A percentile compares a stretch with the other conserved stretches of the same genome.
phyloP scores from a whole-genome alignment of 2,797 vertebrate species.

The Menidia menidia region DNA sequence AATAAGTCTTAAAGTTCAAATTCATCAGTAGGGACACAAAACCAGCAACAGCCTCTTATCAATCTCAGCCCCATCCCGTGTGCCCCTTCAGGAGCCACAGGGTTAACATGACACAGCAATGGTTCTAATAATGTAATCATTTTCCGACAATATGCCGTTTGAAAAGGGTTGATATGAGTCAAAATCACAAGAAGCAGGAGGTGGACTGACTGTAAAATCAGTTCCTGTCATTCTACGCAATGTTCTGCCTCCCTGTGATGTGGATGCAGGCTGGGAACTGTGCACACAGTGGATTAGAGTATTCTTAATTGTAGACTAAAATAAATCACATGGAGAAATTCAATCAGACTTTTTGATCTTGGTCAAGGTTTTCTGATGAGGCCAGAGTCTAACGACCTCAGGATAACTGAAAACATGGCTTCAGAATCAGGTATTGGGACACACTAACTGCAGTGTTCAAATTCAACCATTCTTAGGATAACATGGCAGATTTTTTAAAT shows the following conservation, averaged over 20 bases:
- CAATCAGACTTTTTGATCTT: not conserved
- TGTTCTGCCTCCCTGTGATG: conserved; percentile 22
- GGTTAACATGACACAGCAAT: not conserved
- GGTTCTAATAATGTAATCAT: not conserved
- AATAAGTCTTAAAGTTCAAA: not conserved
- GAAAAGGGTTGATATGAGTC: not conserved
- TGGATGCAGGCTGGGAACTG: conserved; percentile 15
- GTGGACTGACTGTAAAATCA: conserved; percentile 1
- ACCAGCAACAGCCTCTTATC: not conserved
- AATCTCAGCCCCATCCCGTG: no score
- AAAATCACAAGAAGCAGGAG: conserved; percentile 4
- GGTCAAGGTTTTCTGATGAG: not conserved
- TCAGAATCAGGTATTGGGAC: not conserved
- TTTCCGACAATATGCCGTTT: not conserved
- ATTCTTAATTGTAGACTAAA: no score
- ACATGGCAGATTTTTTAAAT: conserved; percentile 15
- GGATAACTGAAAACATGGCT: not conserved
- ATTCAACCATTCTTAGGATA: conserved; percentile 5
- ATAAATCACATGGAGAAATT: not conserved
- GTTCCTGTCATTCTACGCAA: conserved; percentile 4
- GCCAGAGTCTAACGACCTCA: not conserved
- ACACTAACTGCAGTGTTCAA: conserved; percentile 20
- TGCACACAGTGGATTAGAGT: no score
- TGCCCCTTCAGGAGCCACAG: not conserved
- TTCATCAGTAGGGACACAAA: not conserved